Evolutionary conservation across 1,140 invertebrate species (phyloP).

Genomic region (Hyposmocoma kahamanoa): DNA sequence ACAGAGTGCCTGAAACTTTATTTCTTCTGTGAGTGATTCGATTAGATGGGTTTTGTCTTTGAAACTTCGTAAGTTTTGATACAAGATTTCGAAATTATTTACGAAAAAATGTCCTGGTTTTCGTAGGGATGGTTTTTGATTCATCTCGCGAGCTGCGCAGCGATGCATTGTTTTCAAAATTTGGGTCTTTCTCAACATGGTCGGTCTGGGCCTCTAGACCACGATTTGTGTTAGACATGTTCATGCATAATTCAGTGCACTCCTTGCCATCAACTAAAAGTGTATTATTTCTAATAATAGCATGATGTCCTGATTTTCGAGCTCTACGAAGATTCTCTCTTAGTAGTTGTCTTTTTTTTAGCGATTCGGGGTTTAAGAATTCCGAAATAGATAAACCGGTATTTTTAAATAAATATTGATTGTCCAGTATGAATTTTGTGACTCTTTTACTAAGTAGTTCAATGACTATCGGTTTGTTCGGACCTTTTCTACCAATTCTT

Average conservation of each 20-base stretch:
- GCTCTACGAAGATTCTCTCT: not conserved
- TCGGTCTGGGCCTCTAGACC: not conserved
- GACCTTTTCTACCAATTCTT: not conserved
- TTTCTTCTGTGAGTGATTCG: not conserved
- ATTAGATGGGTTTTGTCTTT: not conserved
- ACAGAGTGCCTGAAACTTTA: not conserved
- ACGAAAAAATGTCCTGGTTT: conserved; percentile 3
- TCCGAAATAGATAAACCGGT: not conserved
- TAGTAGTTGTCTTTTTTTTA: not conserved
- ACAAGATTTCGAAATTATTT: not conserved
- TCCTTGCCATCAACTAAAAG: not conserved
- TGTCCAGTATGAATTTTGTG: not conserved
- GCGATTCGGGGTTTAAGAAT: not conserved
- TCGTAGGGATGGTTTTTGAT: not conserved
- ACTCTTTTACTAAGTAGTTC: conserved; percentile 3
- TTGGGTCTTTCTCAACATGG: not conserved
- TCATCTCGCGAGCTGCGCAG: not conserved
- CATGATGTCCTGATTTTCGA: not conserved
- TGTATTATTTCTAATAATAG: conserved; percentile 1
- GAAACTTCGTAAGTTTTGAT: conserved; percentile 3
- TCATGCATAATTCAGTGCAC: not conserved
- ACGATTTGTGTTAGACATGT: not conserved
- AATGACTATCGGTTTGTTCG: not conserved
- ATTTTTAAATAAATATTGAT: conserved; percentile 5
- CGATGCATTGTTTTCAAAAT: not conserved